Evolutionary conservation across 2,888 invertebrate species (phyloP).

Genomic region (Rotaria magnacalcarata): DNA sequence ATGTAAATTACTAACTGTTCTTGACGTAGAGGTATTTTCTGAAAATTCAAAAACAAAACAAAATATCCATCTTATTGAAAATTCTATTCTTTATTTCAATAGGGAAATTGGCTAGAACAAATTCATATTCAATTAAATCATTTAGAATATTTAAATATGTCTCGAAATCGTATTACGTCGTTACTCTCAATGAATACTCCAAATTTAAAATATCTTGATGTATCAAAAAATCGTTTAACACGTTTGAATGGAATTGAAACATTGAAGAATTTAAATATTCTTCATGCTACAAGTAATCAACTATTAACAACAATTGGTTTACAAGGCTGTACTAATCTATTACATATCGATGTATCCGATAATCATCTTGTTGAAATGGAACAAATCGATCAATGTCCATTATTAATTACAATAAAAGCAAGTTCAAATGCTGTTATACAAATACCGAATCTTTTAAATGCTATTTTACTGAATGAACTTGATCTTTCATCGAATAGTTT

Average conservation of each 20-base stretch:
- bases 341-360: background rate
- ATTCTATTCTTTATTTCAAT: background rate
- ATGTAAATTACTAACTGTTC: background rate
- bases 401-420: background rate
- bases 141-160: background rate
- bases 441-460: background rate
- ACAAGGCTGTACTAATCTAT: background rate
- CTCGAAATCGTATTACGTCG: background rate
- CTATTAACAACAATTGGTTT: slow-evolving; percentile 5
- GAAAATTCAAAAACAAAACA: too few relatives aligned
- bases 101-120: background rate
- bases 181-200: background rate
- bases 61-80: too few relatives aligned
- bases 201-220: background rate
- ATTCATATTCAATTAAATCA: slow-evolving; percentile 1
- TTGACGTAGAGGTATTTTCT: background rate
- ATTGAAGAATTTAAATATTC: background rate
- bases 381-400: slow-evolving; percentile 4
- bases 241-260: background rate
- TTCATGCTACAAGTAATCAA: background rate
- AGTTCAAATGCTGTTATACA: background rate
- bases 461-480: background rate
- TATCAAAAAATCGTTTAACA: slow-evolving; percentile 11
- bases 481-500: slow-evolving; percentile 4
- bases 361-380: slow-evolving; percentile 18